Evolutionary conservation across 2,888 invertebrate genomes (phyloP).

Genomic region (Syritta pipiens): DNA sequence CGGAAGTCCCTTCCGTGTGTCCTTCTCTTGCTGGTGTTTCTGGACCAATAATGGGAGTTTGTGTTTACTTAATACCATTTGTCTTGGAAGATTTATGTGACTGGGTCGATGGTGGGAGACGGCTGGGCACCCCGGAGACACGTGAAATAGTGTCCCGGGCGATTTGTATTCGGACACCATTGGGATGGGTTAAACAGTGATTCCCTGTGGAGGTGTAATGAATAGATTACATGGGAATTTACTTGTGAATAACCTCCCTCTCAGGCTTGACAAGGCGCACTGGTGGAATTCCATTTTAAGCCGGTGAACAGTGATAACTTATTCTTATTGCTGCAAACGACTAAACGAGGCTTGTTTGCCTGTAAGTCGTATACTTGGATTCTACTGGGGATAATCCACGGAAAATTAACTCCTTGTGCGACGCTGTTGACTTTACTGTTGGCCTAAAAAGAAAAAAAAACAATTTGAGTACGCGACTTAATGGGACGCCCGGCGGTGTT

Average conservation of each 20-base stretch:
- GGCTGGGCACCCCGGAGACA: not conserved
- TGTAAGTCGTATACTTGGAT: too few species aligned
- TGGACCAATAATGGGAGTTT: slow-evolving; percentile 63
- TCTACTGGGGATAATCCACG: slow-evolving; percentile 55
- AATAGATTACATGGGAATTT: slow-evolving; percentile 66
- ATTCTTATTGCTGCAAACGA: slow-evolving; percentile 36
- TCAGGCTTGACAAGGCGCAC: not conserved
- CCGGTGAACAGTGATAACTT: slow-evolving; percentile 46
- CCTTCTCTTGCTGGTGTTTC: slow-evolving; percentile 7
- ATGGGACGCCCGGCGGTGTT: slow-evolving; percentile 56
- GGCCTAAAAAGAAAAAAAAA: too few species aligned
- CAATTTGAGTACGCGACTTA: slow-evolving; percentile 30
- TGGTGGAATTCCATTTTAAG: slow-evolving; percentile 41
- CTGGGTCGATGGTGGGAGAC: slow-evolving; percentile 10
- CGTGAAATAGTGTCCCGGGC: slow-evolving; percentile 54
- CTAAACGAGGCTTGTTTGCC: slow-evolving; percentile 42
- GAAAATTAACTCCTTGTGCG: slow-evolving; percentile 49
- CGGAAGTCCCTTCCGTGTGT: slow-evolving; percentile 6
- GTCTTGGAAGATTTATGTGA: slow-evolving; percentile 67
- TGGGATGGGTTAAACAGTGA: slow-evolving; percentile 50
- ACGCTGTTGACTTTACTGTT: slow-evolving; percentile 43
- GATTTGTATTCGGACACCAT: slow-evolving; percentile 23
- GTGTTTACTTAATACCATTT: slow-evolving; percentile 69
- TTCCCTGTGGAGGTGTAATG: slow-evolving; percentile 65
- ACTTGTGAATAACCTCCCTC: slow-evolving; percentile 35